Conservation (phyloP, 2,797 vertebrate genomes). For the Artibeus jamaicensis region DNA sequence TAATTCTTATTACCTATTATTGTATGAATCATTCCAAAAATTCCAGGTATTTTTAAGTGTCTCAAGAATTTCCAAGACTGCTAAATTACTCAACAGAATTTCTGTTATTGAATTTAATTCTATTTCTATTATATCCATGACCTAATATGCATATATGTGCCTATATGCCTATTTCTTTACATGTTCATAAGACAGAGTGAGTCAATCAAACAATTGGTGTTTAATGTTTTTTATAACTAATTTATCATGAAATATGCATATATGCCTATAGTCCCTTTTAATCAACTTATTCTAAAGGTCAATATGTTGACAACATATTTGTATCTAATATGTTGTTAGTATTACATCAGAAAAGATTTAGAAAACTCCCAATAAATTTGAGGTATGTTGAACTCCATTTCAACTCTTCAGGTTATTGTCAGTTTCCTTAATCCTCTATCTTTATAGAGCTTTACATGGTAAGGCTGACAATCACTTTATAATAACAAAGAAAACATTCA, state of each 20-base stretch:
- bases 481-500: neutral
- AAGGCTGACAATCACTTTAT: neutral
- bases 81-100: neutral
- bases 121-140: neutral
- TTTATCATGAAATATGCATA: neutral
- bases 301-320: neutral
- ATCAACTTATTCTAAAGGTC: neutral
- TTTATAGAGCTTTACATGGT: neutral
- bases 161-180: neutral
- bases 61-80: neutral
- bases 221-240: neutral
- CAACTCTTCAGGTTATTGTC: neutral
- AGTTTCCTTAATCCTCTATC: neutral
- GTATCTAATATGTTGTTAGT: neutral
- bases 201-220: neutral
- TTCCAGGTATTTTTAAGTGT: neutral
- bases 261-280: neutral
- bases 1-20: neutral
- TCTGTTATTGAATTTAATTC: neutral
- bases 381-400: neutral
- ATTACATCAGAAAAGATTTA: neutral
- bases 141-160: neutral
- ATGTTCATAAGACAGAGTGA: neutral
- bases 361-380: neutral
- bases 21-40: neutral